phyloP scores from a whole-genome alignment of 1,140 invertebrate species.

The Drosophila sproati region DNA sequence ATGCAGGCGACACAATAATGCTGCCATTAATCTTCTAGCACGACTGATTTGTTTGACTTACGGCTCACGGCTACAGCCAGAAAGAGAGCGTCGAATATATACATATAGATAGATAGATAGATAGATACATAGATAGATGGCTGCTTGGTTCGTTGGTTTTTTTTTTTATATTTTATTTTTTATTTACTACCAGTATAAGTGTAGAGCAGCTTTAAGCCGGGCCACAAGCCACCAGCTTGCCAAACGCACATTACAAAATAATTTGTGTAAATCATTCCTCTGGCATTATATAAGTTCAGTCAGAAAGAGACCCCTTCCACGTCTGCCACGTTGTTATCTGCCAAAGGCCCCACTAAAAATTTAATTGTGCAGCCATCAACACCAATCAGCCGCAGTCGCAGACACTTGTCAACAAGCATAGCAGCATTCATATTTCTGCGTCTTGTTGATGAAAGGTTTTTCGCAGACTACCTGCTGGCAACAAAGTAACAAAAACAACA shows the following conservation, averaged over 20 bases:
- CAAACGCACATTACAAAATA: slow-evolving; percentile 77
- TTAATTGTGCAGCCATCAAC: slow-evolving; percentile 41
- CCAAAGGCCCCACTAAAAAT: slow-evolving; percentile 16
- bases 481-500: too few relatives aligned
- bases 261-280: slow-evolving; percentile 76
- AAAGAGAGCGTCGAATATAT: slow-evolving; percentile 13
- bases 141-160: background rate
- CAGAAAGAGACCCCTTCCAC: background rate
- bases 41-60: slow-evolving; percentile 84
- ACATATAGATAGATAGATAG: slow-evolving; percentile 29
- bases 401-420: slow-evolving; percentile 62
- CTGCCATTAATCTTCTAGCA: slow-evolving; percentile 84
- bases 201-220: slow-evolving; percentile 37
- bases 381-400: slow-evolving; percentile 34
- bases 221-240: slow-evolving; percentile 61
- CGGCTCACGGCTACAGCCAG: slow-evolving; percentile 73
- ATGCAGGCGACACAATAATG: slow-evolving; percentile 83
- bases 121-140: slow-evolving; percentile 1
- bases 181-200: background rate
- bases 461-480: slow-evolving; percentile 12
- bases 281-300: slow-evolving; percentile 63
- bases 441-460: slow-evolving; percentile 71
- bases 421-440: slow-evolving; percentile 63
- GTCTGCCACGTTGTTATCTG: background rate
- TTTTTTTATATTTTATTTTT: too few relatives aligned